phyloP scores from a whole-genome alignment of 2,888 invertebrate genomes.

The Conistra vaccinii region DNA sequence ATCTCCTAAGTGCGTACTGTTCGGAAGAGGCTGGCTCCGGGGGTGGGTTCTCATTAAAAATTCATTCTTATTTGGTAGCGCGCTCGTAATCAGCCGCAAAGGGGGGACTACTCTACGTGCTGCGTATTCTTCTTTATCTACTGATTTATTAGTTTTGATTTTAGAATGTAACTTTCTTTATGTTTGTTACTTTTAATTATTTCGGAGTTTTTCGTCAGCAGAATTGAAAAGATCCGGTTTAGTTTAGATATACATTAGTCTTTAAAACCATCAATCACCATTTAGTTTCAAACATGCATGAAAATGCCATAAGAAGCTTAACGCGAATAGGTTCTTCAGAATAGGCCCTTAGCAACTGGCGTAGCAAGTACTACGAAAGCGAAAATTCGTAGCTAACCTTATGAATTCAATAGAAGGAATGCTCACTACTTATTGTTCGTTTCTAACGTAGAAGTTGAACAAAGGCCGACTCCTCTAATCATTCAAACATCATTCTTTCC shows the following conservation, averaged over 20 bases:
- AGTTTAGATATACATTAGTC: not conserved
- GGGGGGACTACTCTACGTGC: constrained; percentile 73
- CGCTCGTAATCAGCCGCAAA: constrained; percentile 86
- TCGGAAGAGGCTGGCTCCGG: constrained; percentile 70
- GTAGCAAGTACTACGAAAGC: constrained; percentile 5
- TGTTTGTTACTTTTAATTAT: not conserved
- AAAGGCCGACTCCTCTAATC: constrained; percentile 14
- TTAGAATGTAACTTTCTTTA: constrained; percentile 5
- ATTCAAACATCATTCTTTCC: constrained; percentile 24
- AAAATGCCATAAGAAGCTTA: not conserved
- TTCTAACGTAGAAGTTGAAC: not conserved
- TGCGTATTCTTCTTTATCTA: constrained; percentile 81
- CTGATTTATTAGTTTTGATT: constrained; percentile 77
- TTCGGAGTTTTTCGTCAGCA: not conserved
- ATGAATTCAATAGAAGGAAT: not conserved
- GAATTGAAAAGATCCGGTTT: not conserved
- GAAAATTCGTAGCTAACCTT: constrained; percentile 13
- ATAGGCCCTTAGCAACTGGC: constrained; percentile 2
- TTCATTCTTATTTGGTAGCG: constrained; percentile 90
- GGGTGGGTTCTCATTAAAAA: constrained; percentile 87
- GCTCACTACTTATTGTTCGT: not conserved
- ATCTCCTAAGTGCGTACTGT: constrained; percentile 90
- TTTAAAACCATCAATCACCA: not conserved
- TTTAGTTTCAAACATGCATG: not conserved
- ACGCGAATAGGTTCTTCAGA: not conserved